Base-by-base conservation (phyloP, 2,888 invertebrate species). In the Agrotis exclamationis region DNA sequence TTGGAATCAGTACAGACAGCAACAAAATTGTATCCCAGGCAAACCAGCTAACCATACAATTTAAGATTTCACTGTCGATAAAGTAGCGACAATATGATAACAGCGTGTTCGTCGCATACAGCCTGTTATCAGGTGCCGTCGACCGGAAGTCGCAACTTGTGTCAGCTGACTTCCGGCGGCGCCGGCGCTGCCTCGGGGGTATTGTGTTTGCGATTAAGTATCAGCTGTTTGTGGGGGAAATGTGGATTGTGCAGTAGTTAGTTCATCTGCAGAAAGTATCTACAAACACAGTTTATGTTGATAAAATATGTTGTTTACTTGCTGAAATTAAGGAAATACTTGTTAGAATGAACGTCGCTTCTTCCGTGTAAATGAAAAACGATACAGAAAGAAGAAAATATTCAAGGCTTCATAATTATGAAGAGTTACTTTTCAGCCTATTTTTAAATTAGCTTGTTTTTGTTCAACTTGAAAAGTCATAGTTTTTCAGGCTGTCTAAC, bases 81-180 rank as follows among this genome's bases (percentile, higher is more conserved):
- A 16, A 14, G 24, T 60, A 62, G 16, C 6, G 9, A 39, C 58
- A 58, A 13, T 13, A 16, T 64, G 64, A 44, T 66, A 70, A 48
- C 74, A 57, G 18, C 33, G 4, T 56, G 53, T 56, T 56, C 18
- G 1, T 44, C 56, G 33, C 13, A 13, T 44, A n/a, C 65, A 63
- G 59, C 47, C 39, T 54, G 64, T 53, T 80, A 76, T 71, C 76
- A 47, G 47, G 11, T 6, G 24, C 44, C 51, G 50, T 28, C n/a
- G 48, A 28, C 58, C 56, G 79, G 79, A 79, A 65, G 57, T 24
- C 47, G 51, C 62, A 51, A 60, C 63, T 71, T 22, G 60, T 57
- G 66, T 54, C 72, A 75, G 66, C 63, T 76, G 67, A 65, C 67
- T 51, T 79, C 80, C 79, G 80, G 54, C 59, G 70, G 70, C 71